Conservation (phyloP, 1,140 invertebrate species). For the Orchesella cincta region DNA sequence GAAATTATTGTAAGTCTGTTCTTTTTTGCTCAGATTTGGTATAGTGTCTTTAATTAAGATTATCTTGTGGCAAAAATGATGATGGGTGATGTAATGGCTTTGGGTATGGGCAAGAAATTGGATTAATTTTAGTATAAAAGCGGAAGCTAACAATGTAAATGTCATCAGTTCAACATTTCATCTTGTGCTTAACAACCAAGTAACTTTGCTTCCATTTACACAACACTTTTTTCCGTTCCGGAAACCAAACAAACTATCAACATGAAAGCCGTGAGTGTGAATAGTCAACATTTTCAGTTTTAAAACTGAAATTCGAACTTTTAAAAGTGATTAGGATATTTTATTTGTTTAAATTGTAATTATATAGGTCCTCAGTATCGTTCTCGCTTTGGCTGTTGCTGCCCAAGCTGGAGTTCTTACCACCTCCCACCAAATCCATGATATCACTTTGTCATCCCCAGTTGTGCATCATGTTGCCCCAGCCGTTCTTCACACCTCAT, state of each 20-base stretch:
- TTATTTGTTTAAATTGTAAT: too few species aligned
- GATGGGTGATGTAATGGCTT: not conserved
- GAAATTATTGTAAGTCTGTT: not conserved
- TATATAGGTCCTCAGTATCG: slow-evolving; percentile 1
- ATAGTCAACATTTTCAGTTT: not conserved
- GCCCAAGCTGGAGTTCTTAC: not conserved
- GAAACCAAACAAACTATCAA: not conserved
- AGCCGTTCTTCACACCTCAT: not conserved
- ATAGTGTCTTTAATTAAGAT: too few species aligned
- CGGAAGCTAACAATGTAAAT: not conserved
- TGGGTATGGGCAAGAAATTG: not conserved
- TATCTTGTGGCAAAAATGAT: not conserved
- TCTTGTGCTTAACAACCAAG: not conserved
- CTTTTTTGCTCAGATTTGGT: not conserved
- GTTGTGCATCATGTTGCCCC: not conserved
- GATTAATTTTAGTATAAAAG: slow-evolving; percentile 13
- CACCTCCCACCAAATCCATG: not conserved
- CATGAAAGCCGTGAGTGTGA: not conserved
- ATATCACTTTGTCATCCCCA: not conserved
- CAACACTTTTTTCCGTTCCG: not conserved
- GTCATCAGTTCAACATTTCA: slow-evolving; percentile 1
- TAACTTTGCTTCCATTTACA: not conserved
- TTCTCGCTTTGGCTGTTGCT: not conserved
- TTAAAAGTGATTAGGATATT: slow-evolving; percentile 1
- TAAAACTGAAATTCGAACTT: not conserved